These are phyloP conservation scores for Anguilla anguilla DNA, from an alignment of 2,797 vertebrate species.

Conservation along the genomic window DNA sequence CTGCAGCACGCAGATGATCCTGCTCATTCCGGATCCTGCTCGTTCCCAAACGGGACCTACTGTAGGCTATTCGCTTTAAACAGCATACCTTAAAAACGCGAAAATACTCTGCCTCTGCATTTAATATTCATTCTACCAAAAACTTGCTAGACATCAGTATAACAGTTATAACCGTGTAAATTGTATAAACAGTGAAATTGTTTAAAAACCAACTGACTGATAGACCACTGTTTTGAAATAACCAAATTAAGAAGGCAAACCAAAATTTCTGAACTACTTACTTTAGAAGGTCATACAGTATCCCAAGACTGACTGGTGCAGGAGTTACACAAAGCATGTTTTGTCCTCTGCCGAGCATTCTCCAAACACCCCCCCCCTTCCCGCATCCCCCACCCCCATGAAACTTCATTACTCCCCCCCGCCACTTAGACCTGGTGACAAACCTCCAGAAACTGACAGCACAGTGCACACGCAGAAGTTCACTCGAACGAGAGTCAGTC, in stretches of 20 bases:
- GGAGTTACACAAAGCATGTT: not conserved
- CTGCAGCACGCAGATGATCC: not conserved
- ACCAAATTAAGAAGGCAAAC: not conserved
- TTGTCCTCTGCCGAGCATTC: not conserved
- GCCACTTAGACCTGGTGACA: not conserved
- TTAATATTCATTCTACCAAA: not conserved
- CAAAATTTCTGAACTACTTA: not conserved
- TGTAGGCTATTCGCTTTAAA: not conserved
- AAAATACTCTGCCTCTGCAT: not conserved
- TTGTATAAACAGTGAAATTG: not conserved
- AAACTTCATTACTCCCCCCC: not conserved
- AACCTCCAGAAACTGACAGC: conserved; percentile 1
- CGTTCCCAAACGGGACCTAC: not conserved
- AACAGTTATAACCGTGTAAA: not conserved
- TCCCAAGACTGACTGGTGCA: not conserved
- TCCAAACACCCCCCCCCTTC: not conserved
- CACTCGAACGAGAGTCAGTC: conserved; percentile 24
- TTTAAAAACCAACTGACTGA: not conserved
- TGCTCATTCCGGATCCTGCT: not conserved
- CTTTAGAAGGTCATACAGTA: not conserved
- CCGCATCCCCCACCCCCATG: not conserved
- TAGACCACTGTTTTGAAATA: not conserved
- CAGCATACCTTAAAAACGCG: not conserved
- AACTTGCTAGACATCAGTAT: not conserved
- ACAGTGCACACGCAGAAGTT: conserved; percentile 19